These are phyloP conservation scores for Tapirus indicus DNA, from an alignment of 2,797 vertebrate genomes.

Conservation along the genomic window DNA sequence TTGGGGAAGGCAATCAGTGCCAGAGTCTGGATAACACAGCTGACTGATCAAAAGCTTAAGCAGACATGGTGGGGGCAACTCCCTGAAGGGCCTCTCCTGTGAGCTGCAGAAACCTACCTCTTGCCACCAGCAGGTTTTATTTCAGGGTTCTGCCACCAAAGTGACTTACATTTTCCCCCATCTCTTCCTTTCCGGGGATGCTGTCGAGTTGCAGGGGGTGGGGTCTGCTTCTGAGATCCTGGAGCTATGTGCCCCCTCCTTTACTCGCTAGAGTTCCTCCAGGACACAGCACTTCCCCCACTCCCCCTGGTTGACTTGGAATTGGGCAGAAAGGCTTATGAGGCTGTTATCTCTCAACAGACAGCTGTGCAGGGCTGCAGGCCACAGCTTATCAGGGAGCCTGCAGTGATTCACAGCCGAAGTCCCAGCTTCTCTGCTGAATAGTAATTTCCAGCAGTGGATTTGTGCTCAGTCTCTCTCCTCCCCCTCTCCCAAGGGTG, in stretches of 20 bases:
- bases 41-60: conserved; percentile 34
- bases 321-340: conserved; percentile 59
- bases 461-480: conserved; percentile 57
- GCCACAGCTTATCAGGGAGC: conserved; percentile 82
- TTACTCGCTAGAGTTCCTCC: neutral
- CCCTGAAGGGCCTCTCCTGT: neutral
- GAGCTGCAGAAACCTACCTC: conserved; percentile 5
- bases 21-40: neutral
- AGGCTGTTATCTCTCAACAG: conserved; percentile 83
- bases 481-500: conserved; percentile 73
- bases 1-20: neutral
- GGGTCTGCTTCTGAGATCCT: conserved; percentile 17
- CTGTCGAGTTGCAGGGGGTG: neutral
- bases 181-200: conserved; percentile 34
- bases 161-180: conserved; percentile 32
- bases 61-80: neutral
- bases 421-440: conserved; percentile 67
- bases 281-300: neutral
- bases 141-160: conserved; percentile 49
- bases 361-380: conserved; percentile 80
- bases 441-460: conserved; percentile 81
- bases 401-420: conserved; percentile 82
- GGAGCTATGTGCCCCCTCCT: neutral
- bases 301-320: neutral
- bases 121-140: conserved; percentile 47